Base-by-base conservation (phyloP, 2,113 vertebrate species). In the Hypanus sabinus region DNA sequence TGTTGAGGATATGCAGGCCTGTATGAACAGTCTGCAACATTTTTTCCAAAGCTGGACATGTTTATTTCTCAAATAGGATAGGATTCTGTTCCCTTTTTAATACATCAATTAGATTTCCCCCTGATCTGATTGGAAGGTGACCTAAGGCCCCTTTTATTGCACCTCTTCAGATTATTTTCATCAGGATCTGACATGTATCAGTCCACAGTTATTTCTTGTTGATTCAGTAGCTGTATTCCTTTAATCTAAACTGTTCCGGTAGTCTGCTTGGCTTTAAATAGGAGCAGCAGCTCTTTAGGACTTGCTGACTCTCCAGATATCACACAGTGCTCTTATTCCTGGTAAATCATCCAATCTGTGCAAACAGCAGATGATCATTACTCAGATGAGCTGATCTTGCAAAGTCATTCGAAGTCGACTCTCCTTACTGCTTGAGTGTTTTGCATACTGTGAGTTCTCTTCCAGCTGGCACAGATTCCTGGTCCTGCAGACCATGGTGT, bases 361-460 rank as follows among this genome's bases (percentile, higher is more conserved):
- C 57, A 88, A n/a, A 27, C 12, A 76, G 75, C 22, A 27, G 22
- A 24, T 76, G 27, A 88, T 88, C 83, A 88, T 88, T 88, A 88
- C 57, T 88, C 57, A 76, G 30, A 76, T 76, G 30, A 76, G 30
- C 30, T 30, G 75, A 62, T 12, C 27, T 33, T 33, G n/a, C 85
- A 90, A 90, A 33, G 60, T 90, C 85, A 90, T 68, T 30, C 60
- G 16, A 90, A 90, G 85, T 90, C 57, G 65, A 90, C 85, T 65
- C 60, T 90, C 60, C 16, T n/a, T n/a, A 90, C 60, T 90, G 33
- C 85, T 65, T 65, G 85, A 60, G n/a, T 90, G 85, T 55, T 88
- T 14, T 68, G 85, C 20, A 1, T 90, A 60, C 30, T 33, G 30
- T 22, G 85, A 65, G 85, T 65, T 90, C 30, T 30, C 14, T 20